Percentiles rank a stretch among this genome's conserved stretches.
Evolutionary conservation across 2,888 invertebrate species (phyloP).

Genomic region (Acleris holmiana): DNA sequence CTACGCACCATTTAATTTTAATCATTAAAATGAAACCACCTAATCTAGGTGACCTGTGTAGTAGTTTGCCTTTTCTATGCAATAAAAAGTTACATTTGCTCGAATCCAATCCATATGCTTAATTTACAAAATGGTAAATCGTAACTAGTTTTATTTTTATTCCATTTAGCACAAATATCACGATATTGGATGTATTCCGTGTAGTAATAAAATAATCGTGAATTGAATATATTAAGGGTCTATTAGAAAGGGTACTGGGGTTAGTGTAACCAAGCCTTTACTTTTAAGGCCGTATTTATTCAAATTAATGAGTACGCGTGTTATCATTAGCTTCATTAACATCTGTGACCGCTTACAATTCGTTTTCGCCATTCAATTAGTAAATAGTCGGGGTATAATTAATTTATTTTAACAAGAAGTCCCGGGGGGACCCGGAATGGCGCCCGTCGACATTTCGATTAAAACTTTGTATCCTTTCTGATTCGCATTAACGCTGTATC

Average conservation of each 20-base stretch:
- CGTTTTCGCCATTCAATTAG: slow-evolving; percentile 62
- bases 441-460: slow-evolving; percentile 58
- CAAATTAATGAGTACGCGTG: slow-evolving; percentile 33
- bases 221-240: too few relatives aligned
- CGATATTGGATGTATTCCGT: background rate
- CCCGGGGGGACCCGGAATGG: slow-evolving; percentile 49
- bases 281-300: slow-evolving; percentile 17
- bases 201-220: background rate
- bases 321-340: slow-evolving; percentile 46
- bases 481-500: slow-evolving; percentile 40
- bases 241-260: background rate
- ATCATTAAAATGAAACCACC: too few relatives aligned
- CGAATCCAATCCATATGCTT: too few relatives aligned
- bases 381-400: slow-evolving; percentile 56
- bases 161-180: too few relatives aligned
- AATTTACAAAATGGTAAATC: too few relatives aligned
- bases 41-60: too few relatives aligned
- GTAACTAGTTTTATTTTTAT: too few relatives aligned
- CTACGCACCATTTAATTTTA: too few relatives aligned
- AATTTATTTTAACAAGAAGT: slow-evolving; percentile 58
- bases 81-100: too few relatives aligned
- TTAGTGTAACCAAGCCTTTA: slow-evolving; percentile 1
- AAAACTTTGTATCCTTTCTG: slow-evolving; percentile 53
- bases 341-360: slow-evolving; percentile 39
- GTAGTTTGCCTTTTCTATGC: too few relatives aligned